Evolutionary conservation across 1,140 invertebrate genomes (phyloP), one percentile per base, ranked within the genome.

Genomic region (Rhizoglyphus robini): DNA sequence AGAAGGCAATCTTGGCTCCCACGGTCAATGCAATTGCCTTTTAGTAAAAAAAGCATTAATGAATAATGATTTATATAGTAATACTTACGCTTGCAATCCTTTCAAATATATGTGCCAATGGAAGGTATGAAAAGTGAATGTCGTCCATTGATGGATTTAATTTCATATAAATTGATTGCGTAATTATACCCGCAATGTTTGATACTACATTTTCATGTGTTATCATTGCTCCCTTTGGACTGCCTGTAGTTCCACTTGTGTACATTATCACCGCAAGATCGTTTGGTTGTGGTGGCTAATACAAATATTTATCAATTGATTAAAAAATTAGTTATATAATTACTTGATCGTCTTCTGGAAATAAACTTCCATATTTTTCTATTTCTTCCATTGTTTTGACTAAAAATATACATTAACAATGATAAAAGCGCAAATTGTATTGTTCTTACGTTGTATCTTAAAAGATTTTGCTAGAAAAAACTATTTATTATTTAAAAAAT

Each of bases 221-320:
- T 67, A 97, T 75, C 89, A 96, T 94, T 0, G 96, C 95, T 58
- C 94, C 95, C 78, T 97, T 97, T 0, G 95, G 94, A 76, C 88
- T 88, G 36, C 94, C 95, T 18, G 94, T 97, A 11, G 94, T 97
- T 1, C 94, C 95, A 18, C 91, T 96, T 0, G 94, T 97, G 75
- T 96, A 97, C 75, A 91, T 96, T 69, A 97, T 86, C 29, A 90
- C 93, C 73, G 88, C 90, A 4, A 97, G 75, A 75, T 95, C 90
- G 36, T 85, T 83, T 11, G 87, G 83, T 73, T 82, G 82, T 3
- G 92, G 90, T 63, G 91, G 88, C 84, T 88, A 73, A 3, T n/a
- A 69, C 29, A 18, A 15, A 65, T 31, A 46, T n/a, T n/a, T n/a
- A n/a, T n/a, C n/a, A n/a, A n/a, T n/a, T n/a, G n/a, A n/a, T n/a